Evolutionary conservation across 2,113 vertebrate species (phyloP).

Genomic region (Diphyllodes magnificus): DNA sequence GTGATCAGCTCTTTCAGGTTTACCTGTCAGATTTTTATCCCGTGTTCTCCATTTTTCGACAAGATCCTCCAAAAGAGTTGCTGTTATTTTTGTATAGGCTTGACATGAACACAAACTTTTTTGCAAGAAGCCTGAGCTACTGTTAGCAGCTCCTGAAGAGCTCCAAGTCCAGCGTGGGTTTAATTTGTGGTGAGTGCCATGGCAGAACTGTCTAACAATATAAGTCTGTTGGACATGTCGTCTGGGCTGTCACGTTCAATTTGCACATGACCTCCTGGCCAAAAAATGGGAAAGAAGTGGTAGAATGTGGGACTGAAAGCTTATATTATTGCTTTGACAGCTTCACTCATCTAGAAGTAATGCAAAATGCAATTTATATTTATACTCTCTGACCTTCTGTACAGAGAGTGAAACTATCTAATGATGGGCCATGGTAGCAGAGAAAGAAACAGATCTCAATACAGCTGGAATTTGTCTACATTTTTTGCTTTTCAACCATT

Average conservation of each 20-base stretch:
- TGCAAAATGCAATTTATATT: slow-evolving; percentile 98
- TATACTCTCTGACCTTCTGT: slow-evolving; percentile 90
- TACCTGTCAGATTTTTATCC: neutral
- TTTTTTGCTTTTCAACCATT: slow-evolving; percentile 77
- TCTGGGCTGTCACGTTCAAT: slow-evolving; percentile 97
- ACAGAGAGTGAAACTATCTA: slow-evolving; percentile 82
- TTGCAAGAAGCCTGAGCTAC: neutral
- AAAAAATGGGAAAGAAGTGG: slow-evolving; percentile 92
- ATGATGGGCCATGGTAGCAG: slow-evolving; percentile 74
- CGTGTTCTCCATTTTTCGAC: neutral
- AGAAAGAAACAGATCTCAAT: slow-evolving; percentile 75
- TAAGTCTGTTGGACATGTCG: slow-evolving; percentile 91
- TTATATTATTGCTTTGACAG: slow-evolving; percentile 97
- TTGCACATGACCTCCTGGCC: slow-evolving; percentile 93
- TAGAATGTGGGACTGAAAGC: slow-evolving; percentile 93
- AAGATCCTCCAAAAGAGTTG: neutral
- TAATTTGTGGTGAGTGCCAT: slow-evolving; percentile 79
- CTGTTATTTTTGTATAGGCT: neutral
- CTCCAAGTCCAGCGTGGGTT: slow-evolving; percentile 67
- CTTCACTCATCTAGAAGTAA: slow-evolving; percentile 99
- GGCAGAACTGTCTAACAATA: slow-evolving; percentile 81
- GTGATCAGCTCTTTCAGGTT: neutral
- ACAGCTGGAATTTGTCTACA: slow-evolving; percentile 80
- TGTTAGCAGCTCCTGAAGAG: slow-evolving; percentile 33
- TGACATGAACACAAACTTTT: slow-evolving; percentile 7